These are phyloP conservation scores for Acromyrmex charruanus DNA, from an alignment of 1,140 invertebrate genomes.

Conservation along the genomic window DNA sequence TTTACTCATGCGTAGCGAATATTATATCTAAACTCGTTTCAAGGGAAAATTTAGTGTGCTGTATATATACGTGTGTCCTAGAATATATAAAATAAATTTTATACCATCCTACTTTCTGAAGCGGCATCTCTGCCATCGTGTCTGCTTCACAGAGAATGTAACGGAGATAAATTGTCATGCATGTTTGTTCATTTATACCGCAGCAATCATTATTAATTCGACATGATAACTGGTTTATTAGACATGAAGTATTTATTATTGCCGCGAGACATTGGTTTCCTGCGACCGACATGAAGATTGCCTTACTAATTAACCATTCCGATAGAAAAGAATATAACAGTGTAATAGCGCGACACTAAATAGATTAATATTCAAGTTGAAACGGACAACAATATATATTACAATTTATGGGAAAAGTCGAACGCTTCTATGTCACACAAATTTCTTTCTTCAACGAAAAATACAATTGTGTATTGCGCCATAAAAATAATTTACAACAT, in stretches of 20 bases:
- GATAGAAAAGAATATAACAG: neutral
- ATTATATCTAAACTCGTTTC: slow-evolving; percentile 36
- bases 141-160: slow-evolving; percentile 28
- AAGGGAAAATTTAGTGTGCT: neutral
- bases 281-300: slow-evolving; percentile 26
- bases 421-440: slow-evolving; percentile 1
- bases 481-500: slow-evolving; percentile 35
- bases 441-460: neutral
- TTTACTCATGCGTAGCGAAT: slow-evolving; percentile 33
- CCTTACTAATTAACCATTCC: slow-evolving; percentile 31
- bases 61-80: neutral
- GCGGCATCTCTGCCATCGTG: slow-evolving; percentile 44
- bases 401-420: neutral
- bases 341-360: neutral
- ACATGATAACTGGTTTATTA: slow-evolving; percentile 60
- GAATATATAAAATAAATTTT: slow-evolving; percentile 36
- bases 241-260: slow-evolving; percentile 42
- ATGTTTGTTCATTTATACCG: slow-evolving; percentile 41
- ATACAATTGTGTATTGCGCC: slow-evolving; percentile 9
- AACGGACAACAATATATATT: neutral
- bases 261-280: slow-evolving; percentile 44
- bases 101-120: slow-evolving; percentile 27
- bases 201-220: slow-evolving; percentile 56
- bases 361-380: slow-evolving; percentile 2
- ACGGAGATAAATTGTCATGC: slow-evolving; percentile 53